phyloP scores from a whole-genome alignment of 2,888 invertebrate genomes.

The Synanthedon formicaeformis region DNA sequence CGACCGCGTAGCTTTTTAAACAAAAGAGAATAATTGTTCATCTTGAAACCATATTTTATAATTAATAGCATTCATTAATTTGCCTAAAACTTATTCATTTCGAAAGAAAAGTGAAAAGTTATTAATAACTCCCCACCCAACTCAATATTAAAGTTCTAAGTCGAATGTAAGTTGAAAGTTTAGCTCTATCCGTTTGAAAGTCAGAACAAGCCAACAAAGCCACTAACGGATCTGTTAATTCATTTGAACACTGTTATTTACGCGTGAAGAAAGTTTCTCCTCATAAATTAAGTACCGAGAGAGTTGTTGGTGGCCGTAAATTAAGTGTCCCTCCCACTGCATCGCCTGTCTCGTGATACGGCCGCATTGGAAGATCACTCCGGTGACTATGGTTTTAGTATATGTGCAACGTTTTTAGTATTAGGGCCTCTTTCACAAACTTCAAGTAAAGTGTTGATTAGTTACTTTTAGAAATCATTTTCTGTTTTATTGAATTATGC shows the following conservation, averaged over 20 bases:
- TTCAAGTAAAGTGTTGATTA: too few species aligned
- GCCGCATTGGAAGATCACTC: background rate
- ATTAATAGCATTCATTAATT: too few species aligned
- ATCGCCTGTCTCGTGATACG: background rate
- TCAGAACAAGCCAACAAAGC: slow-evolving; percentile 7
- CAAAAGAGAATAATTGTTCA: too few species aligned
- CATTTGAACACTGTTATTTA: slow-evolving; percentile 25
- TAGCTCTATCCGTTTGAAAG: slow-evolving; percentile 1
- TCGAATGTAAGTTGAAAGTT: background rate
- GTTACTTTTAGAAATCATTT: too few species aligned
- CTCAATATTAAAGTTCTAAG: background rate
- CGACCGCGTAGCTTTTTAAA: too few species aligned
- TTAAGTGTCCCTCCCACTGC: slow-evolving; percentile 4
- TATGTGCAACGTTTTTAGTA: background rate
- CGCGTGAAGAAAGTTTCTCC: slow-evolving; percentile 32
- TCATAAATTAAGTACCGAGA: slow-evolving; percentile 35
- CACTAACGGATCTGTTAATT: slow-evolving; percentile 21
- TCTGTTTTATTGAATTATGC: too few species aligned
- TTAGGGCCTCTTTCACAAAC: too few species aligned
- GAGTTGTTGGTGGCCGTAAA: slow-evolving; percentile 34
- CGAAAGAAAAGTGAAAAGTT: too few species aligned
- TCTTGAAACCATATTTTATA: too few species aligned
- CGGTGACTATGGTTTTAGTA: background rate
- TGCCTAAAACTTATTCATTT: too few species aligned
- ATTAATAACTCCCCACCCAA: background rate